phyloP scores from a whole-genome alignment of 2,888 invertebrate species.

The Lasiommata megera region DNA sequence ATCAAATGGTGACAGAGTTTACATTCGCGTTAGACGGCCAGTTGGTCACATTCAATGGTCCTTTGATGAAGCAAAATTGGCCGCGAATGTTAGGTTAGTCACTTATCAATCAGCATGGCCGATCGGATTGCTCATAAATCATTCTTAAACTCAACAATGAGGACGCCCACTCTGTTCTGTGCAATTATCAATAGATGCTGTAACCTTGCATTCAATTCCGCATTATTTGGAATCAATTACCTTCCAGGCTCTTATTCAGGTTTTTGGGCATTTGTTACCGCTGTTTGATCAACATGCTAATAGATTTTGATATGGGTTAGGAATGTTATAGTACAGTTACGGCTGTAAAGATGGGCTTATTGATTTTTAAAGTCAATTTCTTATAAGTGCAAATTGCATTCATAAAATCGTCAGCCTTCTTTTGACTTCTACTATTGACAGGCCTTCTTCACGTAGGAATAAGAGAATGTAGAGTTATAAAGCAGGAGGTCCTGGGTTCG shows the following conservation, averaged over 20 bases:
- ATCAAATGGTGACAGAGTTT: slow-evolving; percentile 32
- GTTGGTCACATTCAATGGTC: slow-evolving; percentile 49
- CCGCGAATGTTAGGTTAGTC: slow-evolving; percentile 56
- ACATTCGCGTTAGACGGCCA: slow-evolving; percentile 38
- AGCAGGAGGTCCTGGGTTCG: too few species aligned
- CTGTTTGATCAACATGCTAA: neutral
- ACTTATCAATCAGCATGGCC: slow-evolving; percentile 62
- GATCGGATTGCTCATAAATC: slow-evolving; percentile 47
- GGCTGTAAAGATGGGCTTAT: too few species aligned
- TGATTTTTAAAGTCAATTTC: too few species aligned
- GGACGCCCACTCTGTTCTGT: slow-evolving; percentile 53
- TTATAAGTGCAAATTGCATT: too few species aligned
- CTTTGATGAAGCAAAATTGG: slow-evolving; percentile 63
- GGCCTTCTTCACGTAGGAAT: too few species aligned
- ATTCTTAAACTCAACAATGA: slow-evolving; percentile 52
- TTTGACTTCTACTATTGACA: too few species aligned
- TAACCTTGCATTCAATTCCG: slow-evolving; percentile 47
- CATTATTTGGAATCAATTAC: slow-evolving; percentile 49
- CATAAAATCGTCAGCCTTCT: too few species aligned
- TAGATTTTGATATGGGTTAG: neutral
- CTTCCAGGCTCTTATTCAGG: slow-evolving; percentile 5
- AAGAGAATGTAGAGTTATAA: too few species aligned
- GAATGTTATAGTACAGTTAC: too few species aligned
- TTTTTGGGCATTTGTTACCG: slow-evolving; percentile 1
- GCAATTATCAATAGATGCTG: slow-evolving; percentile 45